Base-by-base conservation (phyloP, 2,888 invertebrate genomes). In the Parascotia fuliginaria region DNA sequence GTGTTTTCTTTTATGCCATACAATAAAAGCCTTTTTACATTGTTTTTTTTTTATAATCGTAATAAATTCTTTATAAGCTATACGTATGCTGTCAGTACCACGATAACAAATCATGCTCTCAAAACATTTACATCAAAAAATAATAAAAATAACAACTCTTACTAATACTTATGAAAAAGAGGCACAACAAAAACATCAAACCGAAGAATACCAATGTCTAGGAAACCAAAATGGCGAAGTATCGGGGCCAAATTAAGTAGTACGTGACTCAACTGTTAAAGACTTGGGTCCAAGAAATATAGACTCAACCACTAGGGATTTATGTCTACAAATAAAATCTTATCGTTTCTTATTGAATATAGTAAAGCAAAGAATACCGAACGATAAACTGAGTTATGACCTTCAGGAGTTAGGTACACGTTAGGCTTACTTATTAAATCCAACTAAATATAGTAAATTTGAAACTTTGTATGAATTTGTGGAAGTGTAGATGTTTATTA, bases 211-310 rank as follows among this genome's bases (percentile, higher is more conserved):
- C 12, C 12, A 11, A 31, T 33, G 14, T 33, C 45, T 39, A 34
- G 13, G 43, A 42, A 36, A 16, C 38, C 13, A 34, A 40, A 37
- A 38, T 46, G 49, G 63, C 44, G 57, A 77, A 79, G 36, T 31
- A 44, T 51, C 77, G 72, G 71, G 58, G 70, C 65, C 64, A 73
- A 77, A 80, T 79, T 73, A 80, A 70, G 60, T 46, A 55, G 55
- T 52, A 79, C 83, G 85, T 84, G 83, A 75, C 70, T 42, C 33
- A 72, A 70, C 59, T 74, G 56, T 39, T 62, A 62, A 75, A 67
- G 63, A 62, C 56, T 50, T 48, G 54, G 48, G 55, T 48, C 45
- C 49, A 62, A 77, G 79, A 81, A 76, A 73, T 77, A 81, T 77
- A 69, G 66, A 67, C 68, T 73, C 48, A 56, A 72, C 62, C 60